Conservation (phyloP, 2,797 vertebrate species). For the Rhodeus uyekii region DNA sequence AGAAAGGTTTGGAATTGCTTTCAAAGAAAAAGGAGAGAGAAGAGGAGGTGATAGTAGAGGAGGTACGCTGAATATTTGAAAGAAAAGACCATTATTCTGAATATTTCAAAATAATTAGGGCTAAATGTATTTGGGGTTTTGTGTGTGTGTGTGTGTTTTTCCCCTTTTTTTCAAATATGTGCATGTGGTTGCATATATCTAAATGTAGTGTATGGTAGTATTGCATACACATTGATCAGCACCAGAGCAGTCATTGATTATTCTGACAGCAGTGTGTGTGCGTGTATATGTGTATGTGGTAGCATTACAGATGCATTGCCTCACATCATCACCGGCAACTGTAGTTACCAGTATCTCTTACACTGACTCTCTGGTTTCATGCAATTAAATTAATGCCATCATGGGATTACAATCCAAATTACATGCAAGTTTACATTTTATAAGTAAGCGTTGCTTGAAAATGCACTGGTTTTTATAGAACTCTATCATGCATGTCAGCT, state of each 20-base stretch:
- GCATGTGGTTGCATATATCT: conserved; percentile 29
- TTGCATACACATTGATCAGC: neutral
- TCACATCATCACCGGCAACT: conserved; percentile 20
- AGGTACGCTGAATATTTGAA: conserved; percentile 32
- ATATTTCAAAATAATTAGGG: neutral
- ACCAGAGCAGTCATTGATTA: conserved; percentile 36
- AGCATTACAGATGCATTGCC: conserved; percentile 34
- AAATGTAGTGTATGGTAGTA: neutral
- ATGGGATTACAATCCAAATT: neutral
- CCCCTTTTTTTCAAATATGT: too few relatives aligned
- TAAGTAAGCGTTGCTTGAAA: neutral
- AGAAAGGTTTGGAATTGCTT: conserved; percentile 45
- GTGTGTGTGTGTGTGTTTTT: too few relatives aligned
- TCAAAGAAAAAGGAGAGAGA: conserved; percentile 26
- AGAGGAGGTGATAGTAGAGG: conserved; percentile 15
- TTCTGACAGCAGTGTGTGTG: conserved; percentile 34
- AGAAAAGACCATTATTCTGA: neutral
- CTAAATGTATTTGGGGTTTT: too few relatives aligned
- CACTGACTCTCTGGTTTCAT: conserved; percentile 11
- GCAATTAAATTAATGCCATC: conserved; percentile 10
- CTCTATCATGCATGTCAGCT: neutral
- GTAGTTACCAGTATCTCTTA: conserved; percentile 12
- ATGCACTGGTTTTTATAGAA: neutral
- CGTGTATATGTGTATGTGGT: neutral
- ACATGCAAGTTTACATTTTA: neutral